A percentile compares a stretch with the other conserved stretches of the same genome.
Conservation (phyloP, 2,113 vertebrate species). For the Ciconia maguari region DNA sequence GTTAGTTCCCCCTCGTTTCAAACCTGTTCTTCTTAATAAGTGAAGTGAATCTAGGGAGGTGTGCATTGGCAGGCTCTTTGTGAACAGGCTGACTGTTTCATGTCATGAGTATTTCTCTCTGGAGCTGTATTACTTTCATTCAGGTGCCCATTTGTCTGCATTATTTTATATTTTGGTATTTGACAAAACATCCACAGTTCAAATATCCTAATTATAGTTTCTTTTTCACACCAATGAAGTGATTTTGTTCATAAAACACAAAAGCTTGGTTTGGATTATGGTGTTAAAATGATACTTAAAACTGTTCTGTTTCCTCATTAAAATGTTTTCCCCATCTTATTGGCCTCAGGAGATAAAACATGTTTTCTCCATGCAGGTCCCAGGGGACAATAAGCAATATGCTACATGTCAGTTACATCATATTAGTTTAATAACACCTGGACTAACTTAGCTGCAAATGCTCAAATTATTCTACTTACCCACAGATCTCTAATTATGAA, state of each 20-base stretch:
- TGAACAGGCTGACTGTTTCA: not conserved
- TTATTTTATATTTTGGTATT: not conserved
- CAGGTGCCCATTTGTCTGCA: not conserved
- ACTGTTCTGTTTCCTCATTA: conserved; percentile 15
- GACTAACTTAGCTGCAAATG: conserved; percentile 16
- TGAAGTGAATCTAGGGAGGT: not conserved
- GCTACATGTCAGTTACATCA: conserved; percentile 26
- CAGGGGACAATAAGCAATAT: conserved; percentile 19
- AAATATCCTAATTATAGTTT: not conserved
- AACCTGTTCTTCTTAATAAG: not conserved
- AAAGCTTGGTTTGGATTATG: not conserved
- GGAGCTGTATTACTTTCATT: not conserved
- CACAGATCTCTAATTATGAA: not conserved
- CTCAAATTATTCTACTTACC: conserved; percentile 23
- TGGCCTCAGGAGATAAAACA: conserved; percentile 8
- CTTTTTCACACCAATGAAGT: not conserved
- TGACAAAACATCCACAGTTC: not conserved
- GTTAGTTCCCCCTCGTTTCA: not conserved
- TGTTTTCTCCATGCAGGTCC: not conserved
- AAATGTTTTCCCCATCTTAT: conserved; percentile 4
- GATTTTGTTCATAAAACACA: not conserved
- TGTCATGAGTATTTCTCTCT: not conserved
- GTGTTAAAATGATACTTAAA: conserved; percentile 3
- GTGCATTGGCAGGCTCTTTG: not conserved
- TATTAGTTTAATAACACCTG: conserved; percentile 50